Conservation (phyloP, 2,113 vertebrate genomes). For the Amphiprion percula region DNA sequence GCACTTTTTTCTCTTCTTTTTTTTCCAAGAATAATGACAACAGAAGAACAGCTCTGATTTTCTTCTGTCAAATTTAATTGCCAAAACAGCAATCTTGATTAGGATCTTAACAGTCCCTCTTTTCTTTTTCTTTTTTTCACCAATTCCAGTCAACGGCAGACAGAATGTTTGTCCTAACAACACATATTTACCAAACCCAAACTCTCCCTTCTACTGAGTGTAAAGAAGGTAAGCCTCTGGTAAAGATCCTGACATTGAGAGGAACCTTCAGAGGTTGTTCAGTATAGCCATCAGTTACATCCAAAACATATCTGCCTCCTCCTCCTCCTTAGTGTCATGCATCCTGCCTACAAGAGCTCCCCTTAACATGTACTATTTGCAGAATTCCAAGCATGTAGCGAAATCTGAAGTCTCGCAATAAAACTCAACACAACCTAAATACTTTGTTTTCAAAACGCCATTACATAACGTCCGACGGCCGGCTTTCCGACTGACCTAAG, state of each 20-base stretch:
- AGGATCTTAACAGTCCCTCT: conserved; percentile 48
- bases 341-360: not conserved
- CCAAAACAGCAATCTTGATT: conserved; percentile 73
- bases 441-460: conserved; percentile 32
- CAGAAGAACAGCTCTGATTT: conserved; percentile 53
- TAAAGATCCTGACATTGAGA: conserved; percentile 58
- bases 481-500: conserved; percentile 51
- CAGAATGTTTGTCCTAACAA: conserved; percentile 65
- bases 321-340: not conserved
- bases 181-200: conserved; percentile 56
- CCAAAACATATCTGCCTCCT: conserved; percentile 17
- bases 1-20: not conserved
- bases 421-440: conserved; percentile 26
- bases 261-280: conserved; percentile 44
- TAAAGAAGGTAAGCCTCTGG: conserved; percentile 55
- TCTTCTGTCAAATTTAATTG: conserved; percentile 75
- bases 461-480: not conserved
- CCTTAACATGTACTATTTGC: not conserved
- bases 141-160: conserved; percentile 39
- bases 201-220: conserved; percentile 22
- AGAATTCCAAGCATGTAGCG: not conserved
- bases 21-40: conserved; percentile 41
- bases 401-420: conserved; percentile 11
- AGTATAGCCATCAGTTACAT: conserved; percentile 34
- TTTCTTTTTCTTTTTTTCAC: conserved; percentile 35